A percentile compares a stretch with the other conserved stretches of the same genome.
Conservation (phyloP, 2,888 invertebrate species). For the Synanthedon myopaeformis region DNA sequence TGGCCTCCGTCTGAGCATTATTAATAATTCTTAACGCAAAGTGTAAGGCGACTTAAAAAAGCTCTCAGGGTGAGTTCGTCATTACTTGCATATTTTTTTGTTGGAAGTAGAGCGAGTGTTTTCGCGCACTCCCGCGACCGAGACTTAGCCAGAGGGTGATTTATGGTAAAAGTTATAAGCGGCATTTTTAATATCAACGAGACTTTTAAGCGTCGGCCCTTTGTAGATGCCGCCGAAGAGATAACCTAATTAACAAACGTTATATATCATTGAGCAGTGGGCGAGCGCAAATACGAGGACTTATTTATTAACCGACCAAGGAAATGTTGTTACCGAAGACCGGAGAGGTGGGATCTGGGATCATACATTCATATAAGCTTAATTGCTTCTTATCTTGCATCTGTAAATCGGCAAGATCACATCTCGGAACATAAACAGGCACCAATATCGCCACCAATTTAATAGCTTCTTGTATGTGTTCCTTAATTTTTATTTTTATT, state of each 20-base stretch:
- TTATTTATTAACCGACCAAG: conserved; percentile 42
- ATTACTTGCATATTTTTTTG: conserved; percentile 69
- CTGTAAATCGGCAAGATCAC: conserved; percentile 36
- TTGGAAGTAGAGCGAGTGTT: conserved; percentile 48
- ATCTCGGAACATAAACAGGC: conserved; percentile 27
- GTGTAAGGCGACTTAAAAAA: conserved; percentile 51
- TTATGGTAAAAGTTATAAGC: conserved; percentile 65
- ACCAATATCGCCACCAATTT: conserved; percentile 2
- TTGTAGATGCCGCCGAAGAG: conserved; percentile 61
- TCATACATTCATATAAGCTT: conserved; percentile 24
- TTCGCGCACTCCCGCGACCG: conserved; percentile 57
- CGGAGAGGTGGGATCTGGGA: conserved; percentile 17
- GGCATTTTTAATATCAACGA: conserved; percentile 66
- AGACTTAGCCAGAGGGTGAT: conserved; percentile 58
- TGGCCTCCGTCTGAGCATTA: conserved; percentile 26
- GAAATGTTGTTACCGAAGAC: conserved; percentile 28
- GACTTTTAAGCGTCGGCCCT: conserved; percentile 48
- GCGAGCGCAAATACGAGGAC: conserved; percentile 50
- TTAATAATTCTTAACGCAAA: conserved; percentile 61
- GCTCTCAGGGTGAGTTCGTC: conserved; percentile 60
- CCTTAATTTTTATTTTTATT: no score
- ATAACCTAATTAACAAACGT: conserved; percentile 70
- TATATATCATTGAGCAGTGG: conserved; percentile 50
- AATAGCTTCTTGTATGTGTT: background rate
- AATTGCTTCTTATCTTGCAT: conserved; percentile 43